Base-by-base conservation (phyloP, 2,888 invertebrate species). In the Yponomeuta evonymella region DNA sequence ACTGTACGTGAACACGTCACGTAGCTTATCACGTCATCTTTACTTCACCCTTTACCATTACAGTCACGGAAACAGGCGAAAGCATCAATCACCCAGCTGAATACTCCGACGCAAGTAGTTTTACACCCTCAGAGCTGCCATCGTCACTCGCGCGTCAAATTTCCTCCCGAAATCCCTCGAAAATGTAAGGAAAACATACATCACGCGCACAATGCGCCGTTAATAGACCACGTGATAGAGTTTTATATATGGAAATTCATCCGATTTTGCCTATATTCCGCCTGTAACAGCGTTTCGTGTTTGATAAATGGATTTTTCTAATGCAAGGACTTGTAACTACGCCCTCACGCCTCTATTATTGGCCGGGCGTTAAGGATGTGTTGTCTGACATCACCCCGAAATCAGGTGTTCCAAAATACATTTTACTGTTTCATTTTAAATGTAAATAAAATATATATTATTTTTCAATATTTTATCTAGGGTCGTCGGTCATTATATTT, bases 161-260 rank as follows among this genome's bases (percentile, higher is more conserved):
- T 83, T 83, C 73, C 75, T 73, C 77, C 80, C 76, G 83, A 83
- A 83, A 82, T 81, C 79, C 79, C 78, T 76, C 76, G 75, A 79
- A 82, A 82, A 88, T 85, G 84, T 79, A 82, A 85, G 83, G 83
- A 87, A 89, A 88, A 85, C 88, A 90, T 90, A 86, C 88, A 89
- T 90, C 89, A 89, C 77, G 79, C 73, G 80, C 83, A 90, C 90
- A 91, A 90, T 86, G 79, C 82, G 74, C 74, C 78, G 76, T 83
- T 88, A 88, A 89, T 87, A 85, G 85, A 85, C 77, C 79, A 75
- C 78, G 77, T 79, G 81, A 82, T 84, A 82, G 81, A 78, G 79
- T 80, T 78, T 81, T 81, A 78, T 79, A 79, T 87, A 87, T 88
- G 87, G 85, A 88, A 88, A 88, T 87, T 82, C 81, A 84, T 85